These are phyloP conservation scores for Morone saxatilis DNA, from an alignment of 2,113 vertebrate species.

Conservation along the genomic window DNA sequence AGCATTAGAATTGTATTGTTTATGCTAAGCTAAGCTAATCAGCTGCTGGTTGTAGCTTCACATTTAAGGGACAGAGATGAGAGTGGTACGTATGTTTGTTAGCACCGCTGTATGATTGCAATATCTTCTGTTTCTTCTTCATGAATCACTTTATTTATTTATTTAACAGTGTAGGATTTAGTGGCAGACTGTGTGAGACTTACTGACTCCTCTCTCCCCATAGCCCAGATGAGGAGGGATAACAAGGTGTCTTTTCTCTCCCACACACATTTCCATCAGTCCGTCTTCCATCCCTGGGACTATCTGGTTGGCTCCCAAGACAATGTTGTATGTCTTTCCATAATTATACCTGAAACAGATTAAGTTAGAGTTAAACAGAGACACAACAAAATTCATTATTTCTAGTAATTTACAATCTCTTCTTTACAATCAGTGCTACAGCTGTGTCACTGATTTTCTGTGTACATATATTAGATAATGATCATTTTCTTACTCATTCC, in stretches of 20 bases:
- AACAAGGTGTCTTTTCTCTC: slow-evolving; percentile 90
- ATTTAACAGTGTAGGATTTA: no score
- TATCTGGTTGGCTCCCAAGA: slow-evolving; percentile 94
- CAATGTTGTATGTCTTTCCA: slow-evolving; percentile 96
- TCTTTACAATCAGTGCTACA: no score
- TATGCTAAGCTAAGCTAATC: no score
- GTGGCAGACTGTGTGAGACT: slow-evolving; percentile 62
- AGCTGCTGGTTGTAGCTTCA: no score
- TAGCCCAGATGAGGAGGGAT: slow-evolving; percentile 96
- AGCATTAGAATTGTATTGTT: no score
- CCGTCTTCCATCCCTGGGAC: slow-evolving; percentile 97
- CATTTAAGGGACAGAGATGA: no score
- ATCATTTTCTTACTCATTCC: neutral
- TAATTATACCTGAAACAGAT: slow-evolving; percentile 87
- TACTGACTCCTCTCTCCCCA: slow-evolving; percentile 95
- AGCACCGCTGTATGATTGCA: no score
- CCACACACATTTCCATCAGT: slow-evolving; percentile 94
- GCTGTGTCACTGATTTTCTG: no score
- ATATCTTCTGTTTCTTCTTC: neutral
- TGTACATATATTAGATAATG: no score
- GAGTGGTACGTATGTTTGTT: no score
- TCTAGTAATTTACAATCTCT: neutral
- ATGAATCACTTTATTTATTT: no score
- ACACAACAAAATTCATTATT: neutral
- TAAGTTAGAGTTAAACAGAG: neutral